Percentiles rank a stretch among this genome's conserved stretches.
Conservation (phyloP, 2,113 vertebrate genomes). For the Apodemus sylvaticus region DNA sequence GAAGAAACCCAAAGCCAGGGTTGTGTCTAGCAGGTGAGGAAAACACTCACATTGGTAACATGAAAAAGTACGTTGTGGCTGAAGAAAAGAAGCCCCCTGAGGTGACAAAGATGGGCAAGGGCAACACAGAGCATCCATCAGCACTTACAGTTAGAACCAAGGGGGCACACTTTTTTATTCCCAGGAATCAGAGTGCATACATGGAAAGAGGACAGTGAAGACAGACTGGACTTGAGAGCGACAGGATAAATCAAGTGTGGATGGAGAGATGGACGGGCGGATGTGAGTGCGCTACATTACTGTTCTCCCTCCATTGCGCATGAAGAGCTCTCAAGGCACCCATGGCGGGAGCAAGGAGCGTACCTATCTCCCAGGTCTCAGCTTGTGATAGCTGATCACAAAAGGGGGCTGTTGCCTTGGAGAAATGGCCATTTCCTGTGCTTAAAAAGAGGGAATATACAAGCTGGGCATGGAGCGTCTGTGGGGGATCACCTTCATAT, state of each 20-base stretch:
- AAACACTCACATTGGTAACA: neutral
- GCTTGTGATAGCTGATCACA: neutral
- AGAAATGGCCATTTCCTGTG: neutral
- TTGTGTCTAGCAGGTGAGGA: neutral
- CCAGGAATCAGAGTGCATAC: neutral
- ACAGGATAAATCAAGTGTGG: neutral
- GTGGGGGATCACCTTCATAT: too few species aligned
- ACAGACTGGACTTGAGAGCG: neutral
- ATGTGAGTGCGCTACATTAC: neutral
- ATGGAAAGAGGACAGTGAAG: neutral
- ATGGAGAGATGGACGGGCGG: too few species aligned
- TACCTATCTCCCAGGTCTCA: neutral
- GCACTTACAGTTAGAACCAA: neutral
- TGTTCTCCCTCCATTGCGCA: too few species aligned
- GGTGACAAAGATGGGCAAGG: rapidly evolving
- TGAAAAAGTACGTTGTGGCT: rapidly evolving
- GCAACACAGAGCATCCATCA: neutral
- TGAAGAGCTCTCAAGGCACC: neutral
- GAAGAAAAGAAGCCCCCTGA: neutral
- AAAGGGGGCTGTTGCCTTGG: neutral
- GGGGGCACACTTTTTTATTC: neutral
- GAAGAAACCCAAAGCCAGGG: neutral
- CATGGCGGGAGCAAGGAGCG: neutral
- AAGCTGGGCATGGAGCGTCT: neutral
- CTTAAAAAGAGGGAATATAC: neutral